phyloP scores from a whole-genome alignment of 1,140 invertebrate species.

The Macrotrachela quadricornifera region DNA sequence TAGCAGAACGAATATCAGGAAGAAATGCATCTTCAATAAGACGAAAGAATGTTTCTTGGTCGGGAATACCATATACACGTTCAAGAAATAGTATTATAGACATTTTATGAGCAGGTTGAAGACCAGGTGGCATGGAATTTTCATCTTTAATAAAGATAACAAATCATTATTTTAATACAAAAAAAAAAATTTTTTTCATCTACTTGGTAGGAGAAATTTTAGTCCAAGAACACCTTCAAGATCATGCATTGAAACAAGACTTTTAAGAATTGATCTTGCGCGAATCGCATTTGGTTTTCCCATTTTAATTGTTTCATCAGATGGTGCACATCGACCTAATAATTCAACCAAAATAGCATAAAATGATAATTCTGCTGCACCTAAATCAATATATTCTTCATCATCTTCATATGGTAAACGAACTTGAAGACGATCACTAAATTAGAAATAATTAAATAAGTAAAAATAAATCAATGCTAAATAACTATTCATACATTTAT shows the following conservation, averaged over 20 bases:
- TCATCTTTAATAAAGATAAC: slow-evolving; percentile 5
- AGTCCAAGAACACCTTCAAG: slow-evolving; percentile 85
- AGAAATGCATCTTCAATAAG: slow-evolving; percentile 89
- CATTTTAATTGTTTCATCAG: slow-evolving; percentile 60
- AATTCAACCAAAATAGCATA: slow-evolving; percentile 93
- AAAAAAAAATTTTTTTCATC: too few relatives aligned
- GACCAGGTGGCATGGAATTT: slow-evolving; percentile 35
- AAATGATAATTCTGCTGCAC: slow-evolving; percentile 85
- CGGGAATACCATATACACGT: slow-evolving; percentile 91
- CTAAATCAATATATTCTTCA: slow-evolving; percentile 97
- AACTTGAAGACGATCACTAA: too few relatives aligned
- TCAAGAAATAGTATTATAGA: slow-evolving; percentile 90
- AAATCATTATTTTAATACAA: too few relatives aligned
- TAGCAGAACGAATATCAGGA: slow-evolving; percentile 82
- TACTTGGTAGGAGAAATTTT: slow-evolving; percentile 43
- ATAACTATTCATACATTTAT: too few relatives aligned
- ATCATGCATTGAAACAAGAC: slow-evolving; percentile 86
- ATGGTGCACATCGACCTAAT: slow-evolving; percentile 85
- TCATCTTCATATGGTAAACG: slow-evolving; percentile 68
- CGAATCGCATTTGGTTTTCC: slow-evolving; percentile 88
- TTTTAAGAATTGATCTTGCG: slow-evolving; percentile 83
- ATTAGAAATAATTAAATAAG: too few relatives aligned
- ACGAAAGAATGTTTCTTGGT: slow-evolving; percentile 79
- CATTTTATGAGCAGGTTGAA: slow-evolving; percentile 88
- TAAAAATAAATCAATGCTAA: too few relatives aligned